Conservation (phyloP, 2,113 vertebrate species). For the Clupea harengus region DNA sequence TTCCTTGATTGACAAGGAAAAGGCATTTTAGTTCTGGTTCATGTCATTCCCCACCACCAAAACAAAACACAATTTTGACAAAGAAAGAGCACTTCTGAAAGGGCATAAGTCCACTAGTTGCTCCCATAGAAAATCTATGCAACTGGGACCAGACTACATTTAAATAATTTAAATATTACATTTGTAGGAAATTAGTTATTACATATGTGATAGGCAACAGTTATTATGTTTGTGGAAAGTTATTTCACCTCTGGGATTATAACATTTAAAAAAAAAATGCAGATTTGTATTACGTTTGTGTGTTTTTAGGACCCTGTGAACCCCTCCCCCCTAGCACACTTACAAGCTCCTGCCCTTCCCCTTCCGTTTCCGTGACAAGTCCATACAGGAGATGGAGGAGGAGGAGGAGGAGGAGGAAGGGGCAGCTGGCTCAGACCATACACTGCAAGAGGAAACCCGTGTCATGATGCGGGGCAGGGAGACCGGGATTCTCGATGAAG, state of each 20-base stretch:
- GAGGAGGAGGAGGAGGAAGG: conserved; percentile 51
- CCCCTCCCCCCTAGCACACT: conserved; percentile 44
- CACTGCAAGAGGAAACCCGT: not conserved
- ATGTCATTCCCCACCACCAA: not conserved
- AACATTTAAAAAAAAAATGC: no score
- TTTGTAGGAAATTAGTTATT: no score
- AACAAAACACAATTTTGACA: not conserved
- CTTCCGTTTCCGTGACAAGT: conserved; percentile 84
- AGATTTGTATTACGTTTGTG: no score
- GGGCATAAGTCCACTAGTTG: not conserved
- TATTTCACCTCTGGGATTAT: no score
- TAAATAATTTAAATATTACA: no score
- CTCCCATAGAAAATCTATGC: not conserved
- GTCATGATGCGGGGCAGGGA: conserved; percentile 11
- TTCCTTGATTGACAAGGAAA: no score
- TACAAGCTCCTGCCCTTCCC: conserved; percentile 81
- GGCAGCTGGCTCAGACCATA: conserved; percentile 65
- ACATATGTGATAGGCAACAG: no score
- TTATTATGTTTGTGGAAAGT: no score
- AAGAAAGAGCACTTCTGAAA: not conserved
- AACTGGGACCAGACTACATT: no score
- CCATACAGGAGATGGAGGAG: conserved; percentile 60
- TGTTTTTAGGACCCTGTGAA: not conserved
- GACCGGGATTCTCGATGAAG: not conserved
- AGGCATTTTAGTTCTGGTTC: not conserved